Evolutionary conservation across 2,797 vertebrate species (phyloP).

Genomic region (Gallinago solitaria): DNA sequence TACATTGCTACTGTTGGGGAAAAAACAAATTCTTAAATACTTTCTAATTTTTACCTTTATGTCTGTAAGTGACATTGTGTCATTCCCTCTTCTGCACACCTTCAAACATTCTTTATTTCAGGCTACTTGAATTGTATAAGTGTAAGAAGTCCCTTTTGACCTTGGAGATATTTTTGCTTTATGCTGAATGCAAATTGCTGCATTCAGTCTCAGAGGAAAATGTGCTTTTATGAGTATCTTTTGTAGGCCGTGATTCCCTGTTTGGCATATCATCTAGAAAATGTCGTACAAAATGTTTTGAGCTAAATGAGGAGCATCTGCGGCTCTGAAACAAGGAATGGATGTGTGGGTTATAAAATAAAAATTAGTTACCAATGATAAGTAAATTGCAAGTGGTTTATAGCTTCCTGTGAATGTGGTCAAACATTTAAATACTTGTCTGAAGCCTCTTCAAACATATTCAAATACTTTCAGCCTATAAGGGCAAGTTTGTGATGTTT

Average conservation of each 20-base stretch:
- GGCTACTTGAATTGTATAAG: neutral
- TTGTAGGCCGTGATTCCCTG: slow-evolving; percentile 25
- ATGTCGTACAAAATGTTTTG: slow-evolving; percentile 18
- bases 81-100: slow-evolving; percentile 1
- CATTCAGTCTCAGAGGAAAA: neutral
- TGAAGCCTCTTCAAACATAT: neutral
- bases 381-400: neutral
- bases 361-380: neutral
- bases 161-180: slow-evolving; percentile 30
- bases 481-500: neutral
- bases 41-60: slow-evolving; percentile 20
- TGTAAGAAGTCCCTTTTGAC: slow-evolving; percentile 32
- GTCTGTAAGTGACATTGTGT: neutral
- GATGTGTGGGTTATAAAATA: slow-evolving; percentile 16
- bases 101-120: slow-evolving; percentile 24
- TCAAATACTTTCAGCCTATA: neutral
- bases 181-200: slow-evolving; percentile 39
- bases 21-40: neutral
- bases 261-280: slow-evolving; percentile 13
- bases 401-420: neutral
- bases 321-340: slow-evolving; percentile 9
- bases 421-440: neutral
- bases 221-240: slow-evolving; percentile 13
- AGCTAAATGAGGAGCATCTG: slow-evolving; percentile 49
- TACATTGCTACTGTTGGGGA: neutral